Conservation (phyloP, 2,797 vertebrate species). For the Pseudochirops cupreus region DNA sequence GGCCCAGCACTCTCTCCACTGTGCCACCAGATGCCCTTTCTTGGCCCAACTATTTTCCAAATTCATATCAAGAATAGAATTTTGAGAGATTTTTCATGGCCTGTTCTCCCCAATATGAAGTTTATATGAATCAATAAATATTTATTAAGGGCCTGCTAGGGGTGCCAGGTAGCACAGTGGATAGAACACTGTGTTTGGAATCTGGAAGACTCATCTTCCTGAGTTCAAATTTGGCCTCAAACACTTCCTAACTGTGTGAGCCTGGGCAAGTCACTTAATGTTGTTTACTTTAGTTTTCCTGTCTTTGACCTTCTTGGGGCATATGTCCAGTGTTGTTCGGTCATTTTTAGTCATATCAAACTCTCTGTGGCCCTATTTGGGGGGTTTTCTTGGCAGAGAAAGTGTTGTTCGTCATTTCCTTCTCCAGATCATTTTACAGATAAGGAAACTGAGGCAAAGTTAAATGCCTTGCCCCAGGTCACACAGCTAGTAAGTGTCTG, state of each 20-base stretch:
- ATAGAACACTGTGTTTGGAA: not conserved
- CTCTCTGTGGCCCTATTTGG: not conserved
- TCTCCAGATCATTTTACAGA: not conserved
- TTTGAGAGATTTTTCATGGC: not conserved
- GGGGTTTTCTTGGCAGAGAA: not conserved
- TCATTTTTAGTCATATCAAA: not conserved
- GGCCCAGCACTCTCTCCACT: not conserved
- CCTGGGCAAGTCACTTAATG: not conserved
- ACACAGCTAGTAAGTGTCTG: not conserved
- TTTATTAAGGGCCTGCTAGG: not conserved
- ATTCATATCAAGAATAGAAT: not conserved
- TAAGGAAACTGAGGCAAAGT: not conserved
- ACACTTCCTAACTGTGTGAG: not conserved
- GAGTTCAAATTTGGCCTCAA: not conserved
- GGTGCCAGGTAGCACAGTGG: not conserved
- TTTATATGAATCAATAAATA: not conserved
- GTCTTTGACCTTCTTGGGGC: not conserved
- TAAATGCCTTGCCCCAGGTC: not conserved
- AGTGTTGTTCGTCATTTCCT: not conserved
- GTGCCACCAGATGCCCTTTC: not conserved
- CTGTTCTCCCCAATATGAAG: not conserved
- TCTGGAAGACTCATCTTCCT: not conserved
- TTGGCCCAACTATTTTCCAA: not conserved
- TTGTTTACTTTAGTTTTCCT: not conserved
- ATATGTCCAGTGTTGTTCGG: not conserved